phyloP scores from a whole-genome alignment of 2,797 vertebrate species.

The Salarias fasciatus region DNA sequence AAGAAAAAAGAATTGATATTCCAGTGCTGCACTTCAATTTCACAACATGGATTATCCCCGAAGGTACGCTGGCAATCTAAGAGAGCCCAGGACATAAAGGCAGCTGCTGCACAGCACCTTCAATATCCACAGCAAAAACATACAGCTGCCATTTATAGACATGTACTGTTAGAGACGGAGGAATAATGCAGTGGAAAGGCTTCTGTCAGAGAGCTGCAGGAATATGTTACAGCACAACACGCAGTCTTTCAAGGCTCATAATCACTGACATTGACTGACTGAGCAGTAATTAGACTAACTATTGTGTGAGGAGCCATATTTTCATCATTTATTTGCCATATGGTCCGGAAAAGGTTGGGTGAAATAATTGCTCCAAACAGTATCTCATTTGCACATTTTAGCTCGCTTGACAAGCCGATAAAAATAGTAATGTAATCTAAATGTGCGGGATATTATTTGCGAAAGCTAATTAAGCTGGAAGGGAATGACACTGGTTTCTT shows the following conservation, averaged over 20 bases:
- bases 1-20: constrained; percentile 69
- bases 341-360: constrained; percentile 34
- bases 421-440: constrained; percentile 64
- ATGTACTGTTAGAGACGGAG: constrained; percentile 14
- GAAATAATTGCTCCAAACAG: constrained; percentile 63
- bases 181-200: constrained; percentile 20
- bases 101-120: constrained; percentile 39
- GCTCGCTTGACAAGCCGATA: constrained; percentile 51
- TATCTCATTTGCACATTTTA: constrained; percentile 73
- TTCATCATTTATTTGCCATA: constrained; percentile 59
- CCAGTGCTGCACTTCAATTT: constrained; percentile 76
- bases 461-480: constrained; percentile 65
- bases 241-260: not conserved
- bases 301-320: constrained; percentile 50
- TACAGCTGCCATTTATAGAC: constrained; percentile 47
- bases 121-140: constrained; percentile 46
- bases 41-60: constrained; percentile 77
- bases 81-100: constrained; percentile 61
- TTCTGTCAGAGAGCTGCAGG: constrained; percentile 4
- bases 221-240: too few relatives aligned
- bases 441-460: constrained; percentile 55
- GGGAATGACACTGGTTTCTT: constrained; percentile 42
- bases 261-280: constrained; percentile 46
- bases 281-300: constrained; percentile 52
- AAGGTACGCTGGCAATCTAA: constrained; percentile 72